These are phyloP conservation scores for Nannospalax galili DNA, from an alignment of 2,113 vertebrate species.

Conservation along the genomic window DNA sequence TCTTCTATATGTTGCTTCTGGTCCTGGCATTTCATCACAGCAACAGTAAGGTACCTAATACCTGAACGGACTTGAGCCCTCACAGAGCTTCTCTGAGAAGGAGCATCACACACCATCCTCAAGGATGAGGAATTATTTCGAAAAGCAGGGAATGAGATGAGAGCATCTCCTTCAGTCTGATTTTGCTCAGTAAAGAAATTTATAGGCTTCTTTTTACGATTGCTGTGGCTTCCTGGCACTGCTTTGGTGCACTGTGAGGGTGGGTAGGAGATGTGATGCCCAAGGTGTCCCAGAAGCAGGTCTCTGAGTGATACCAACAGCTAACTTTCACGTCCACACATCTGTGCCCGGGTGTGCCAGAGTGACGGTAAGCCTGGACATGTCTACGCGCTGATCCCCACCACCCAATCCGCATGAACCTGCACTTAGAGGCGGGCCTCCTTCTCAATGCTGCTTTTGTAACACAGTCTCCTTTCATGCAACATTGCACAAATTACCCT, in stretches of 20 bases:
- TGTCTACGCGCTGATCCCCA: fast-evolving
- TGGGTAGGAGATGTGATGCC: background rate
- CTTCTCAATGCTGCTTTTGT: background rate
- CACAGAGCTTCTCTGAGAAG: background rate
- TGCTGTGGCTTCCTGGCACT: background rate
- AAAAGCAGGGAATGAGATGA: background rate
- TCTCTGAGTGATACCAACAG: background rate
- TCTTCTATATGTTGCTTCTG: too few relatives aligned
- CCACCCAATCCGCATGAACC: background rate
- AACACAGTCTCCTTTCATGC: background rate
- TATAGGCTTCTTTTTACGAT: background rate
- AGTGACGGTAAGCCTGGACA: background rate
- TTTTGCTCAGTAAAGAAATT: constrained; percentile 26
- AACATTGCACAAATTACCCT: background rate
- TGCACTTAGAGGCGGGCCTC: background rate
- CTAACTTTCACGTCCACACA: background rate
- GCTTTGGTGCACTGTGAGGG: background rate
- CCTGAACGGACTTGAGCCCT: background rate
- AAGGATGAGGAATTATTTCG: background rate
- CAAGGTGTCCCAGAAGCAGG: background rate
- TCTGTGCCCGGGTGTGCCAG: background rate
- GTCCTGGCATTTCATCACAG: too few relatives aligned
- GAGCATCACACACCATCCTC: background rate
- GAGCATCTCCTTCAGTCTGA: background rate
- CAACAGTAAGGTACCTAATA: too few relatives aligned